Conservation (phyloP, 2,888 invertebrate species). For the Petrophora chlorosata region DNA sequence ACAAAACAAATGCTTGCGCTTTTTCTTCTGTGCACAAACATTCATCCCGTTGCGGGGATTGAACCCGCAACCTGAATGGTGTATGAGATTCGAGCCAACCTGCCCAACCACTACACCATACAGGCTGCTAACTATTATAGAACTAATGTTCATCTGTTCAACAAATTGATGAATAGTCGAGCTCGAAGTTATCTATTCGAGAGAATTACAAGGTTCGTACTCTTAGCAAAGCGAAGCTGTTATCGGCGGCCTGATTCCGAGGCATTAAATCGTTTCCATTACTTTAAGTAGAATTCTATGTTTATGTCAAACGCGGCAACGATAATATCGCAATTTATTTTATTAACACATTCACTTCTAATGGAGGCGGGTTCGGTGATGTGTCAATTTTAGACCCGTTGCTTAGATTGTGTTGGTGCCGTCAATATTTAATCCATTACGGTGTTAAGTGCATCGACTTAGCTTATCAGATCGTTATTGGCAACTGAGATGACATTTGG, state of each 20-base stretch:
- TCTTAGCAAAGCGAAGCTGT: constrained; percentile 30
- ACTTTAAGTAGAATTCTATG: constrained; percentile 82
- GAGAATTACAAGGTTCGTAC: constrained; percentile 25
- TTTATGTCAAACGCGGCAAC: constrained; percentile 75
- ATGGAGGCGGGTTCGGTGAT: constrained; percentile 56
- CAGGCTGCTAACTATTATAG: no score
- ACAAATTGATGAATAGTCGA: not conserved
- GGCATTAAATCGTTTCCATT: constrained; percentile 79
- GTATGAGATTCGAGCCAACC: no score
- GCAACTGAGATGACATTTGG: no score
- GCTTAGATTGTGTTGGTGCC: not conserved
- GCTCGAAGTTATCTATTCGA: constrained; percentile 39
- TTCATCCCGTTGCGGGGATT: no score
- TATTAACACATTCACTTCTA: constrained; percentile 71
- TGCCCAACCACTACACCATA: no score
- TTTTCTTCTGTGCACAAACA: no score
- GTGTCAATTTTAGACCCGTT: constrained; percentile 29
- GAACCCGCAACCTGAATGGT: no score
- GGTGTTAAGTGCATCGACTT: no score
- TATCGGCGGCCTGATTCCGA: constrained; percentile 66
- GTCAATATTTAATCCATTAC: no score
- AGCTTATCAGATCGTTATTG: no score
- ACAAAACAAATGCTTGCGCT: no score
- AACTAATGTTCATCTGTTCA: not conserved
- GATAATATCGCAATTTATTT: constrained; percentile 80